Conservation (phyloP, 2,888 invertebrate species). For the Tenthredo scrophulariae region DNA sequence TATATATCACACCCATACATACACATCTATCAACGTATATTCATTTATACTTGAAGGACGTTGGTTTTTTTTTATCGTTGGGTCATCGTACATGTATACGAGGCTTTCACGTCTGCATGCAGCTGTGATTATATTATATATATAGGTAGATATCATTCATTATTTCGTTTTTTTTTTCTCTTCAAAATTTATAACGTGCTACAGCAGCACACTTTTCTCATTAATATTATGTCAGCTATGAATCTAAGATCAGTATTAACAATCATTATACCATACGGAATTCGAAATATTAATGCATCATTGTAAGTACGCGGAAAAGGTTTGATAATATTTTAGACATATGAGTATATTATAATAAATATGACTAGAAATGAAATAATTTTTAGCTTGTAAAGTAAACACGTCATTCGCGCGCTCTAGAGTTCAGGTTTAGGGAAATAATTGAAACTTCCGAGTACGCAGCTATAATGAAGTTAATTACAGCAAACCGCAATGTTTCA, state of each 20-base stretch:
- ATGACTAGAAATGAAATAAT: background rate
- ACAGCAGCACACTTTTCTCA: background rate
- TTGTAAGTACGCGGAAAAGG: background rate
- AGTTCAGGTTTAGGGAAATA: background rate
- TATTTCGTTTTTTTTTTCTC: background rate
- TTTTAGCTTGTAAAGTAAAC: conserved; percentile 4
- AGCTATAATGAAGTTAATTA: background rate
- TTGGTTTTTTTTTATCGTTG: conserved; percentile 32
- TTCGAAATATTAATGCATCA: too few species aligned
- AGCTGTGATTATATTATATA: background rate
- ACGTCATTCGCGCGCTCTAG: background rate
- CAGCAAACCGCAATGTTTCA: conserved; percentile 2
- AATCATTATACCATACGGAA: background rate
- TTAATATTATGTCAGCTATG: conserved; percentile 14
- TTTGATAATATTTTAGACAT: background rate
- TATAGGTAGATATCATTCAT: background rate
- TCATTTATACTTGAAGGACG: conserved; percentile 36
- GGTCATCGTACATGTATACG: conserved; percentile 38
- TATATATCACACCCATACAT: background rate
- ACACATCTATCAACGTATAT: background rate
- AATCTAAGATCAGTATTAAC: background rate
- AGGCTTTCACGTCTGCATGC: conserved; percentile 15
- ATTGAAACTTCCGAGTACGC: background rate
- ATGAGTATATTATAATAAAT: background rate
- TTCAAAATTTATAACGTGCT: background rate